Conservation (phyloP, 2,797 vertebrate species). For the Melanotaenia trifasciata region DNA sequence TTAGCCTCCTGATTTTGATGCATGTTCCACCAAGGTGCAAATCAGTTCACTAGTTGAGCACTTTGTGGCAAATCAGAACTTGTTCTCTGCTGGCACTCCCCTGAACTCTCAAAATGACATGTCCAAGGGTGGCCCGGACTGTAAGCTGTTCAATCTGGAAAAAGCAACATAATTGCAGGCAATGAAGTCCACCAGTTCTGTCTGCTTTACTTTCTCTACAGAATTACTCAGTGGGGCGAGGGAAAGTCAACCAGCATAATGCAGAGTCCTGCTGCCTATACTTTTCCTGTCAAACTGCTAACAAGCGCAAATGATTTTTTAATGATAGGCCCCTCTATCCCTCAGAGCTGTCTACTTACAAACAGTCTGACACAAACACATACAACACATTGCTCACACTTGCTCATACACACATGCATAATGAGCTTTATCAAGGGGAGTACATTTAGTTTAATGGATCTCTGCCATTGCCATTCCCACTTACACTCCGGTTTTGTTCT, state of each 20-base stretch:
- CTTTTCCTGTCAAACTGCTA: constrained; percentile 79
- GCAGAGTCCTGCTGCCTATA: constrained; percentile 76
- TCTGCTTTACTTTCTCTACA: constrained; percentile 68
- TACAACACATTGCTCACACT: constrained; percentile 24
- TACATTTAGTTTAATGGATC: constrained; percentile 73
- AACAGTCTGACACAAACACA: constrained; percentile 41
- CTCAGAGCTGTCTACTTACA: constrained; percentile 68
- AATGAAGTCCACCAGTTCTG: constrained; percentile 60
- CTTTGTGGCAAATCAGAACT: constrained; percentile 68
- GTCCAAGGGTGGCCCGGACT: constrained; percentile 67
- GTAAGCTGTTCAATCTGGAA: constrained; percentile 56
- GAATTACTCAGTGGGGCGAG: constrained; percentile 68
- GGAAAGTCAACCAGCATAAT: constrained; percentile 74
- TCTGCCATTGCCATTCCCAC: constrained; percentile 64
- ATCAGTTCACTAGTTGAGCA: constrained; percentile 70
- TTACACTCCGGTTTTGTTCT: constrained; percentile 42
- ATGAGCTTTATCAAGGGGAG: constrained; percentile 75
- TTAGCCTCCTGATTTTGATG: constrained; percentile 66
- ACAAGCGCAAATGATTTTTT: constrained; percentile 83
- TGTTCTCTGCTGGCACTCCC: constrained; percentile 50
- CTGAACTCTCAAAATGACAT: constrained; percentile 64
- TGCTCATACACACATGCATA: constrained; percentile 61
- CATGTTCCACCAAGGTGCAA: constrained; percentile 62
- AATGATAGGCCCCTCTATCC: constrained; percentile 77
- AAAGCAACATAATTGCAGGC: constrained; percentile 72